These are phyloP conservation scores for Astyanax mexicanus DNA, from an alignment of 2,797 vertebrate species.

Conservation along the genomic window DNA sequence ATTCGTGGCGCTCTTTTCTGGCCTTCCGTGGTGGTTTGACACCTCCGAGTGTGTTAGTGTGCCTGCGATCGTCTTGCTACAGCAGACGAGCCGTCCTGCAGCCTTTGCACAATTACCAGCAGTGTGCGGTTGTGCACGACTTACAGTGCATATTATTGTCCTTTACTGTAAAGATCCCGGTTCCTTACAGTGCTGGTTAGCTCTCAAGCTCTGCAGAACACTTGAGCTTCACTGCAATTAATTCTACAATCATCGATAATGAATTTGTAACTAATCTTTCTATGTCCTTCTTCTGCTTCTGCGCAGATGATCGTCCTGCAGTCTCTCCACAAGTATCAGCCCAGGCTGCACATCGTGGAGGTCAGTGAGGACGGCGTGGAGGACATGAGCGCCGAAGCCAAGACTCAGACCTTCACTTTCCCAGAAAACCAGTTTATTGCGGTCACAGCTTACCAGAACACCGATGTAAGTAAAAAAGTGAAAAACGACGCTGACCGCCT, in stretches of 20 bases:
- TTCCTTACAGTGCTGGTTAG: too few species aligned
- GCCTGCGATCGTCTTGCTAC: slow-evolving; percentile 94
- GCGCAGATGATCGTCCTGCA: slow-evolving; percentile 97
- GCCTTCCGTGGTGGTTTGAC: slow-evolving; percentile 52
- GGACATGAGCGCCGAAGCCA: slow-evolving; percentile 91
- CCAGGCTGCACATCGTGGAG: slow-evolving; percentile 95
- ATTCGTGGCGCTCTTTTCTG: slow-evolving; percentile 32
- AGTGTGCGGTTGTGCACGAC: background rate
- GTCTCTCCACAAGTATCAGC: slow-evolving; percentile 97
- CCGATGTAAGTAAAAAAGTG: slow-evolving; percentile 90
- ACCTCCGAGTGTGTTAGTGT: slow-evolving; percentile 27
- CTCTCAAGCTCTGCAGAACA: too few species aligned
- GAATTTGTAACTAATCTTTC: too few species aligned
- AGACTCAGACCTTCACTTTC: slow-evolving; percentile 96
- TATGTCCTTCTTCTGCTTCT: background rate
- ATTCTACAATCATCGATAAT: too few species aligned
- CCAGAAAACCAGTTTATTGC: slow-evolving; percentile 98
- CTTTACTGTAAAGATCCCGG: background rate
- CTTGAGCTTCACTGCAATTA: too few species aligned
- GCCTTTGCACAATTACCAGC: slow-evolving; percentile 17
- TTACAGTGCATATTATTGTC: too few species aligned
- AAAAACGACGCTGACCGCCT: background rate
- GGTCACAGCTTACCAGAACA: slow-evolving; percentile 97
- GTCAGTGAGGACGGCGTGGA: slow-evolving; percentile 96
- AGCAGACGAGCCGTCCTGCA: slow-evolving; percentile 55